Conservation (phyloP, 2,888 invertebrate species). For the Orchesella flavescens region DNA sequence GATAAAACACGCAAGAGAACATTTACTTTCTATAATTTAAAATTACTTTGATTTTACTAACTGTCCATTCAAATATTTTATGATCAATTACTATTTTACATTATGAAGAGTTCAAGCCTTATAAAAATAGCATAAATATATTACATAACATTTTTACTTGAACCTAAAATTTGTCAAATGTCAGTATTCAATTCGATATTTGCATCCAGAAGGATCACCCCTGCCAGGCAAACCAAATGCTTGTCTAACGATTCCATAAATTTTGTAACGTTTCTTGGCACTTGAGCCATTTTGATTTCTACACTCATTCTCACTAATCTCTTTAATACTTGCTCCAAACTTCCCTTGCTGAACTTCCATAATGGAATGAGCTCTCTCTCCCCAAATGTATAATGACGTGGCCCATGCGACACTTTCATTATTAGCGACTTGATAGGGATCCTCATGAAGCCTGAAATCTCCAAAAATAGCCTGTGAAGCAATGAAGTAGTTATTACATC, state of each 20-base stretch:
- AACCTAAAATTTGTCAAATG: too few species aligned
- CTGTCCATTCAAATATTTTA: too few species aligned
- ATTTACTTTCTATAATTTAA: too few species aligned
- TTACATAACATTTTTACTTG: too few species aligned
- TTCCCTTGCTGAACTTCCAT: conserved; percentile 37
- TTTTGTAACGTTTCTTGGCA: conserved; percentile 27
- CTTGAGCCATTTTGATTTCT: conserved; percentile 1
- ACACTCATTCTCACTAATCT: conserved; percentile 47
- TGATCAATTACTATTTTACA: too few species aligned
- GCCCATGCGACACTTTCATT: conserved; percentile 57
- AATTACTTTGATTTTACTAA: too few species aligned
- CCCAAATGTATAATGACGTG: conserved; percentile 63
- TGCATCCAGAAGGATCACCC: conserved; percentile 47
- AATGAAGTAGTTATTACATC: conserved; percentile 63
- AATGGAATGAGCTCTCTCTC: conserved; percentile 5
- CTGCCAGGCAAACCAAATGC: conserved; percentile 47
- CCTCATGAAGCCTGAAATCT: conserved; percentile 44
- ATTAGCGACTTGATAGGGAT: conserved; percentile 56
- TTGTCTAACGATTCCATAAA: conserved; percentile 44
- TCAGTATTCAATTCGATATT: too few species aligned
- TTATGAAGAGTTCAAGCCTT: too few species aligned
- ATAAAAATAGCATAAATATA: too few species aligned
- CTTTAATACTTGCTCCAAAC: conserved; percentile 47
- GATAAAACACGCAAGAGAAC: too few species aligned
- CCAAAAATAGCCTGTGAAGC: conserved; percentile 51